Base-by-base conservation (phyloP, 1,140 invertebrate species). In the Lordiphosa stackelbergi region DNA sequence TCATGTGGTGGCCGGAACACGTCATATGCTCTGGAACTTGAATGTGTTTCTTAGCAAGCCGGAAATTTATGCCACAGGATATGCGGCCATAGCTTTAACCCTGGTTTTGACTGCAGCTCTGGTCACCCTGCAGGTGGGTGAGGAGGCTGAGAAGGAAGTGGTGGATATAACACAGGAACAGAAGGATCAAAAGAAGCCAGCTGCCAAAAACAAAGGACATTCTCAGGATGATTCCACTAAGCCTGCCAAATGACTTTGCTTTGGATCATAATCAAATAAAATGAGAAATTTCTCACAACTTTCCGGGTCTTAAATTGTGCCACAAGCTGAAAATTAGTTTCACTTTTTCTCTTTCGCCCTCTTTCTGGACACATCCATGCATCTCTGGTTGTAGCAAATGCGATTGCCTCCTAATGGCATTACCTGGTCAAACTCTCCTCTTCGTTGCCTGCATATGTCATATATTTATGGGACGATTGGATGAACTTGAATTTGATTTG, bases 21-120 rank as follows among this genome's bases (percentile, higher is more conserved):
- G 93, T 31, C 93, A 94, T 87, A 88, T 94, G 77, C 73, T 89
- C 37, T 94, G 93, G 93, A 91, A 93, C 66, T 87, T 91, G 0
- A 93, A 93, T 13, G 89, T 90, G 58, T 92, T 91, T 49, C 88
- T 94, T 6, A 90, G 90, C 9, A 91, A 93, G 5, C 92, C 92
- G 66, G 89, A 91, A 74, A 92, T 94, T 1, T 93, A 93, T 68
- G 81, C 85, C 5, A 93, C 92, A 7, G 93, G 93, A 28, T 93
- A 93, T 85, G 71, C 86, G 4, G 90, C 92, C 62, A 51, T 92
- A 12, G 90, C 54, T 1, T 43, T 88, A 6, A 35, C 69, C 0
- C 5, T 74, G 1, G 19, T 62, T 0, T 1, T 84, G 13, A 53
- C 83, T 9, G 51, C 28, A 0, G 9, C 16, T 1, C 35, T 85